Conservation (phyloP, 2,888 invertebrate genomes). For the Cataglyphis albicans region DNA sequence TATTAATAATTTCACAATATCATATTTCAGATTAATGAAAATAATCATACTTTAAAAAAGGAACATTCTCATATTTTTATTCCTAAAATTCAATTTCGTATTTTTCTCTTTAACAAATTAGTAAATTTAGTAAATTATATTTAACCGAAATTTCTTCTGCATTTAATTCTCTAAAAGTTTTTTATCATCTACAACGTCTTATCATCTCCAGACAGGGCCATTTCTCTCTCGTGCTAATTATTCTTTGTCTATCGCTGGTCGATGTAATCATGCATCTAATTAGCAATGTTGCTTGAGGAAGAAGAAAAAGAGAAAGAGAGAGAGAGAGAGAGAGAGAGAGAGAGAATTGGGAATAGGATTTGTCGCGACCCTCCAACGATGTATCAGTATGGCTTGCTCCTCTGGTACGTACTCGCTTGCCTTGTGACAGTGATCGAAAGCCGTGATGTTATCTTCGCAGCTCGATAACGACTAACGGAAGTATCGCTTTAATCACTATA, state of each 20-base stretch:
- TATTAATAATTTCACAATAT: constrained; percentile 16
- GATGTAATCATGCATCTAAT: constrained; percentile 50
- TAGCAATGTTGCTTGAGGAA: constrained; percentile 4
- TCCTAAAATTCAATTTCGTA: not conserved
- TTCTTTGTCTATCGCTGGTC: constrained; percentile 39
- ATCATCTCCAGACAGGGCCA: constrained; percentile 17
- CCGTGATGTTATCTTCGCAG: constrained; percentile 79
- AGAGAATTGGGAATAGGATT: constrained; percentile 10
- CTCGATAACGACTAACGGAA: constrained; percentile 83
- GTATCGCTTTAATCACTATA: constrained; percentile 84
- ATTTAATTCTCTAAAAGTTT: constrained; percentile 23
- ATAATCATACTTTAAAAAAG: not conserved
- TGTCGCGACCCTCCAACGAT: constrained; percentile 45
- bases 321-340: not conserved
- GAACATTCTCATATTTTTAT: not conserved
- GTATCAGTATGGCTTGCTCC: constrained; percentile 68
- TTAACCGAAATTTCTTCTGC: constrained; percentile 40
- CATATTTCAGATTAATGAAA: not conserved
- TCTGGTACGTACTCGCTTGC: constrained; percentile 67
- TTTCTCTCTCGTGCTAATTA: constrained; percentile 33
- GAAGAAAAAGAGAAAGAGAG: not conserved
- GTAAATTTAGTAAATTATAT: not conserved
- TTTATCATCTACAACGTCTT: constrained; percentile 28
- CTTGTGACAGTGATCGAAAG: constrained; percentile 82
- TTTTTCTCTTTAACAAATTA: constrained; percentile 26